These are phyloP conservation scores for Petroica traversi DNA, from an alignment of 2,113 vertebrate genomes.

Conservation along the genomic window DNA sequence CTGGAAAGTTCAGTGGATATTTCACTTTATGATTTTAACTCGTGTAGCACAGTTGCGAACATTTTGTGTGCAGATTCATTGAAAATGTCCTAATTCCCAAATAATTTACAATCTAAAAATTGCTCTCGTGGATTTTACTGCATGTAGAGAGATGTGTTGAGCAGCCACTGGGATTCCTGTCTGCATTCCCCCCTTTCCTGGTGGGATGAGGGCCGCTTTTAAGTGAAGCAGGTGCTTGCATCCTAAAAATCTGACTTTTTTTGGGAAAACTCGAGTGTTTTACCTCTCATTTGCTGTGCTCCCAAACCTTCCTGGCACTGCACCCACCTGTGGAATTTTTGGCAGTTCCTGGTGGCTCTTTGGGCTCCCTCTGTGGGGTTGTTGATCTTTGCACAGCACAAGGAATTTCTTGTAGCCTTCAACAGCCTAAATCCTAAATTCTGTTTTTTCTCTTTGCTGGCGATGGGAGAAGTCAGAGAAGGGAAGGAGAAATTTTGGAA, in stretches of 20 bases:
- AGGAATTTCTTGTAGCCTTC: neutral
- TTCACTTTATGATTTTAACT: neutral
- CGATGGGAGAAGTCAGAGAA: neutral
- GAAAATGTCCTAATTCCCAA: neutral
- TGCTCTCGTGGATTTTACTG: neutral
- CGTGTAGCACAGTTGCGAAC: neutral
- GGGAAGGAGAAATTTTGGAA: neutral
- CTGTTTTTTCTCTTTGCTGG: neutral
- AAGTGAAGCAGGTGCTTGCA: neutral
- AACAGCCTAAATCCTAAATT: neutral
- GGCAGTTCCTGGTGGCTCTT: neutral
- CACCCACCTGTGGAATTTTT: neutral
- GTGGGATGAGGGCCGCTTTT: neutral
- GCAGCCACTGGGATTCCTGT: neutral
- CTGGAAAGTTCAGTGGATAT: neutral
- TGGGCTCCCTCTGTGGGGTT: neutral
- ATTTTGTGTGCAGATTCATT: neutral
- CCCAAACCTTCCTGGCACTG: neutral
- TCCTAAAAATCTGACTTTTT: neutral
- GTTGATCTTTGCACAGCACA: neutral
- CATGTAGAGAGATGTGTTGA: fast-evolving
- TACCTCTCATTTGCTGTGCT: neutral
- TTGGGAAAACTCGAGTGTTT: neutral
- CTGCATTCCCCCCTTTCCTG: neutral
- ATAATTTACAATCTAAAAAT: neutral